Percentiles rank a stretch among this genome's conserved stretches.
Conservation (phyloP, 2,797 vertebrate species). For the Gorsachius magnificus region DNA sequence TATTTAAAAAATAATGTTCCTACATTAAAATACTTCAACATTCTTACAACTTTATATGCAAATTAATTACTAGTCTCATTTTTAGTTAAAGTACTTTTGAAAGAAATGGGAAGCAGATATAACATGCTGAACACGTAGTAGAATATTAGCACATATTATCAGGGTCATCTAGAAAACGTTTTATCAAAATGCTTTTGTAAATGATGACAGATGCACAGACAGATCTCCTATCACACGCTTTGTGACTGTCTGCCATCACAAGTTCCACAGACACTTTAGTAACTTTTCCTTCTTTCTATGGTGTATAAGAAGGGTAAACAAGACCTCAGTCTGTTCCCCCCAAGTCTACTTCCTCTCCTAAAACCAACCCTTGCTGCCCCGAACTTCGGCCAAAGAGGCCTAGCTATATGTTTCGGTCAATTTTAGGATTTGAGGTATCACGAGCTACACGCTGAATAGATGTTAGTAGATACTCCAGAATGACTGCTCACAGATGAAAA, state of each 20-base stretch:
- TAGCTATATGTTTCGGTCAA: not conserved
- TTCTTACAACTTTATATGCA: not conserved
- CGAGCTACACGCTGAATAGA: not conserved
- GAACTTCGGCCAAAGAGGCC: not conserved
- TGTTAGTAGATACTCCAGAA: not conserved
- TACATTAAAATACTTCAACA: not conserved
- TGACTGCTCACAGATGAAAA: not conserved
- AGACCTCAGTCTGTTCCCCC: not conserved
- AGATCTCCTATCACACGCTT: not conserved
- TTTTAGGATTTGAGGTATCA: not conserved
- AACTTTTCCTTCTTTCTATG: not conserved
- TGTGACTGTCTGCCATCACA: not conserved
- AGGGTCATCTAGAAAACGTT: not conserved
- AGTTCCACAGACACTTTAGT: not conserved
- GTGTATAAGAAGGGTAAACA: not conserved
- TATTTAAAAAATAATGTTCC: not conserved
- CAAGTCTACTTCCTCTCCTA: not conserved
- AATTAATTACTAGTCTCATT: not conserved
- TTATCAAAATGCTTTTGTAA: not conserved
- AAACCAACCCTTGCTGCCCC: not conserved
- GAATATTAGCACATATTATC: not conserved
- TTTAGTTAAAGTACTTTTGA: not conserved
- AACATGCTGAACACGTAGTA: not conserved
- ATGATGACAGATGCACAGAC: not conserved
- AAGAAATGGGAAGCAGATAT: not conserved